Percentiles rank a stretch among this genome's conserved stretches.
Conservation (phyloP, 2,797 vertebrate species). For the Limosa lapponica region DNA sequence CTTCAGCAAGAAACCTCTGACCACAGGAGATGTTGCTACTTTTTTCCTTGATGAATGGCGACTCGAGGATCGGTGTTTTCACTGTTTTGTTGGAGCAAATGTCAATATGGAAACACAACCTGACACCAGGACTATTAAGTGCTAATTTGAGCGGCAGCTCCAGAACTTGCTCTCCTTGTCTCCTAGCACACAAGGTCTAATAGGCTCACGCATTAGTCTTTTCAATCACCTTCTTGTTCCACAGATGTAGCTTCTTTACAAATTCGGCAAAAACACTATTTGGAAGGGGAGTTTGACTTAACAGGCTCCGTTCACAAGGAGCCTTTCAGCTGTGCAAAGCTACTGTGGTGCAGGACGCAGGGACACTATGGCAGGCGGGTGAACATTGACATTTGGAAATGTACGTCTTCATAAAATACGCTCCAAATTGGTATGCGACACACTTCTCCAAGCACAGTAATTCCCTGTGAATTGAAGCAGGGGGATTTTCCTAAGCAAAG, state of each 20-base stretch:
- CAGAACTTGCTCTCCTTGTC: neutral
- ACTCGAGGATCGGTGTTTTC: conserved; percentile 33
- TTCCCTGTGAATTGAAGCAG: conserved; percentile 21
- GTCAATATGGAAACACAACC: conserved; percentile 34
- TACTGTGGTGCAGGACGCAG: neutral
- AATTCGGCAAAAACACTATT: neutral
- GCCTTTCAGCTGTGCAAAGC: neutral
- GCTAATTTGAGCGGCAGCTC: conserved; percentile 16
- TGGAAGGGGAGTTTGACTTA: neutral
- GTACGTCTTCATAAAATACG: neutral
- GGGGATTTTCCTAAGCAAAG: conserved; percentile 12
- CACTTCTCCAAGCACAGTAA: neutral
- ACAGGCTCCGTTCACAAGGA: neutral
- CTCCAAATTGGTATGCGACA: neutral
- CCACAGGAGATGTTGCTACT: conserved; percentile 26
- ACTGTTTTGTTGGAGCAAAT: conserved; percentile 28
- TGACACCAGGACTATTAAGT: neutral
- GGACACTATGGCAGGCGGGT: neutral
- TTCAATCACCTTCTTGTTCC: neutral
- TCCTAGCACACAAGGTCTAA: neutral
- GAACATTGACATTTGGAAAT: neutral
- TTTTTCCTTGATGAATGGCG: neutral
- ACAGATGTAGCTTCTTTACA: neutral
- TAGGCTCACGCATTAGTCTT: neutral
- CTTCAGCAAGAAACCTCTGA: conserved; percentile 51